These are phyloP conservation scores for Chloroceryle amazona DNA, from an alignment of 2,797 vertebrate species.

Conservation along the genomic window DNA sequence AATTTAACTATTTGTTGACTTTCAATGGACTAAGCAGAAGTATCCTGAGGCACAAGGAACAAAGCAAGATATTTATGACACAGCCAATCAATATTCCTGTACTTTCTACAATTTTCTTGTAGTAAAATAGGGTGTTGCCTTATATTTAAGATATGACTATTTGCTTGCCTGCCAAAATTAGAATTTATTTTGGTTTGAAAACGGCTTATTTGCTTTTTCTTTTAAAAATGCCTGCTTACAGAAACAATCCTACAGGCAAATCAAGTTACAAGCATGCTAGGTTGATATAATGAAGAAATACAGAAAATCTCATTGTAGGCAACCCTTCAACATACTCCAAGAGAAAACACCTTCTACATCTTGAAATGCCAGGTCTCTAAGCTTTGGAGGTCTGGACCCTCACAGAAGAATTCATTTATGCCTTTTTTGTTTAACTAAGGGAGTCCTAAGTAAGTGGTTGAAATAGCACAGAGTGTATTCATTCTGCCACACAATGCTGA, in stretches of 20 bases:
- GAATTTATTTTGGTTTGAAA: constrained; percentile 8
- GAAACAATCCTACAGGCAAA: neutral
- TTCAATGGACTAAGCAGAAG: neutral
- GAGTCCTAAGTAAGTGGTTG: neutral
- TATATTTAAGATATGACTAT: neutral
- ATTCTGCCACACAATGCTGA: neutral
- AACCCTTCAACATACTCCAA: neutral
- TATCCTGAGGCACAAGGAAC: neutral
- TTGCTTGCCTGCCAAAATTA: constrained; percentile 7
- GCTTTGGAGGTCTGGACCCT: neutral
- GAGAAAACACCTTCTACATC: neutral
- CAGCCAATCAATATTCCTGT: neutral
- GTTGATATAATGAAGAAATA: neutral
- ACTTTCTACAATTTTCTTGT: neutral
- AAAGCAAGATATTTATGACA: neutral
- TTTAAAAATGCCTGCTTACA: neutral
- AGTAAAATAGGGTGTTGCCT: constrained; percentile 36
- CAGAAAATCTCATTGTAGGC: neutral
- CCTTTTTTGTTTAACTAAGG: neutral
- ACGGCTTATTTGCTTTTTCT: neutral
- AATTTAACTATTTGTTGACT: neutral
- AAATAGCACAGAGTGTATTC: neutral
- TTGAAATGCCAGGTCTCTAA: neutral
- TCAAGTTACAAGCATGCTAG: neutral
- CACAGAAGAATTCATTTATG: neutral